These are phyloP conservation scores for Varroa destructor DNA, from an alignment of 1,140 invertebrate species.

Conservation along the genomic window DNA sequence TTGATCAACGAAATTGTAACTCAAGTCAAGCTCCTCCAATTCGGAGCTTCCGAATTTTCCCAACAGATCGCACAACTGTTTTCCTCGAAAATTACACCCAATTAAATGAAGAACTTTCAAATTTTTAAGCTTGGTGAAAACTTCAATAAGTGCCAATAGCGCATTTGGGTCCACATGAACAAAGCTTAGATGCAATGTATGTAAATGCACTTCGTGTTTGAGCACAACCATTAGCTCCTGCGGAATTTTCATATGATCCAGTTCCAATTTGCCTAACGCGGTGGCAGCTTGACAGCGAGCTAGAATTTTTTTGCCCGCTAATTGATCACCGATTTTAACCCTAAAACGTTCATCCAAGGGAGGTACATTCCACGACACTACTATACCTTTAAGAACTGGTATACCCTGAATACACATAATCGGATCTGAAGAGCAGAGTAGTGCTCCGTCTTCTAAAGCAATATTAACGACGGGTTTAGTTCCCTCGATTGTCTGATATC, in stretches of 20 bases:
- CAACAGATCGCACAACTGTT: slow-evolving; percentile 7
- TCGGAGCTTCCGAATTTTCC: slow-evolving; percentile 4
- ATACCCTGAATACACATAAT: slow-evolving; percentile 23
- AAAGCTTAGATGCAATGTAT: not conserved
- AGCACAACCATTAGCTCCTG: slow-evolving; percentile 13
- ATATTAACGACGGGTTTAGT: slow-evolving; percentile 17
- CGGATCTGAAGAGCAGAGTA: slow-evolving; percentile 12
- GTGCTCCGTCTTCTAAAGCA: slow-evolving; percentile 6
- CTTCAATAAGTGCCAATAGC: not conserved
- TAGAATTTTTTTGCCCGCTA: not conserved
- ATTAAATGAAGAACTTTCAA: not conserved
- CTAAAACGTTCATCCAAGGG: slow-evolving; percentile 2
- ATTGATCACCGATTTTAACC: not conserved
- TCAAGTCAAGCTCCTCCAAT: slow-evolving; percentile 9
- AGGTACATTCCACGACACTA: slow-evolving; percentile 9
- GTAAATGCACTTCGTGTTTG: slow-evolving; percentile 16
- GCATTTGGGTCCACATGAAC: slow-evolving; percentile 14
- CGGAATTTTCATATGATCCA: slow-evolving; percentile 20
- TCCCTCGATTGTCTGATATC: slow-evolving; percentile 13
- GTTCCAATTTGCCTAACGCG: slow-evolving; percentile 3
- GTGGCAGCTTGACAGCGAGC: not conserved
- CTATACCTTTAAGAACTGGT: slow-evolving; percentile 15
- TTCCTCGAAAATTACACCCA: not conserved
- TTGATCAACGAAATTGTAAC: slow-evolving; percentile 19
- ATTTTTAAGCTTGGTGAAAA: not conserved